phyloP scores from a whole-genome alignment of 1,140 invertebrate genomes.

The Caerostris extrusa region DNA sequence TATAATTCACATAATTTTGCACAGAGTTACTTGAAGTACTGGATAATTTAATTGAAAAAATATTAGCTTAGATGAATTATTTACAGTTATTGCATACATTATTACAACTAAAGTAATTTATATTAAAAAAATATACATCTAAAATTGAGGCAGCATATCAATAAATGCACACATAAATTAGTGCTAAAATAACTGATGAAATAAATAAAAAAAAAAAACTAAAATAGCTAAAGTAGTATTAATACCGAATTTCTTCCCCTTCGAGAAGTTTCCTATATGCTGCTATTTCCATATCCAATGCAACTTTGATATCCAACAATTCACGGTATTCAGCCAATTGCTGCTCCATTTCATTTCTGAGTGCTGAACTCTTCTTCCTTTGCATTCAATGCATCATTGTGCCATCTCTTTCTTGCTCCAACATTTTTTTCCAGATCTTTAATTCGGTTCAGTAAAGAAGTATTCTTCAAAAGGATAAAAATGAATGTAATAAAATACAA shows the following conservation, averaged over 20 bases:
- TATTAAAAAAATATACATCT: too few species aligned
- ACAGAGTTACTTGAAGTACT: too few species aligned
- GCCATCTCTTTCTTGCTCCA: conserved; percentile 88
- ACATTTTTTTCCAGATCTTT: conserved; percentile 91
- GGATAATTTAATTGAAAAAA: too few species aligned
- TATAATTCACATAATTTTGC: too few species aligned
- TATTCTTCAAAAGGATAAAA: conserved; percentile 43
- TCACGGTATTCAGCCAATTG: conserved; percentile 97
- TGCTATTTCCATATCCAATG: conserved; percentile 96
- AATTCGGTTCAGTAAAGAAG: conserved; percentile 82
- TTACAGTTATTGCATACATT: too few species aligned
- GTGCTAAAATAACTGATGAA: background rate
- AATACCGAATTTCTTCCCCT: conserved; percentile 87
- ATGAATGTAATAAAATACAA: background rate
- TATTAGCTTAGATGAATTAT: too few species aligned
- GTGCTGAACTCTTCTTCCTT: conserved; percentile 90
- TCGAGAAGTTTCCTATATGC: conserved; percentile 96
- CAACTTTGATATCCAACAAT: conserved; percentile 97
- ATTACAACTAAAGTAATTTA: too few species aligned
- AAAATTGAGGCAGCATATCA: too few species aligned
- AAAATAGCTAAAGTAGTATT: background rate
- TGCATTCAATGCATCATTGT: conserved; percentile 87
- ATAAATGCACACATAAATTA: too few species aligned
- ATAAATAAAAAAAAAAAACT: background rate
- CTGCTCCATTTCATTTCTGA: conserved; percentile 91